Percentiles rank a stretch among this genome's conserved stretches.
phyloP scores from a whole-genome alignment of 2,113 vertebrate genomes.

The Zosterops lateralis region DNA sequence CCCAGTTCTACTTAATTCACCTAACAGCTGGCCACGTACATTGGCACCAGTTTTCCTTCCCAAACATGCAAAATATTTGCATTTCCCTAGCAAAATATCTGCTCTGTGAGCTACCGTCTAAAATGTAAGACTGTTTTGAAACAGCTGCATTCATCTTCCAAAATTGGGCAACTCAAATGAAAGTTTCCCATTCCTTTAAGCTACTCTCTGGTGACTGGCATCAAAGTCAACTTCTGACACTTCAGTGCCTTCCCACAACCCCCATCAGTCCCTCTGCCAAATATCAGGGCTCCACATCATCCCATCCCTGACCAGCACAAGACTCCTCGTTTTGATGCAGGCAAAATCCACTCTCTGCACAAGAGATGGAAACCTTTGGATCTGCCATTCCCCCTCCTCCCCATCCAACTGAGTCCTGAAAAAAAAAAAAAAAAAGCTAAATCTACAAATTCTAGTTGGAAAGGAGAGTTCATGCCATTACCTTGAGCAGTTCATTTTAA shows the following conservation, averaged over 20 bases:
- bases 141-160: neutral
- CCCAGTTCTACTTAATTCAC: neutral
- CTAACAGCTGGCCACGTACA: neutral
- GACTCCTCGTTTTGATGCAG: accelerated
- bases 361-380: neutral
- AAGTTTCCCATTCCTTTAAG: neutral
- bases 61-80: neutral
- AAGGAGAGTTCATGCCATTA: neutral
- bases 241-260: neutral
- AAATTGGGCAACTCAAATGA: neutral
- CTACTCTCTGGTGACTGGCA: neutral
- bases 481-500: neutral
- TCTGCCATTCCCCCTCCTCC: neutral
- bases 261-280: neutral
- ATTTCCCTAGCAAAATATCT: neutral
- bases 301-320: neutral
- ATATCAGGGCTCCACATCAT: neutral
- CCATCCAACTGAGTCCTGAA: accelerated
- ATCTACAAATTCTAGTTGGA: neutral
- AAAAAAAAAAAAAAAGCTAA: neutral
- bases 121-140: accelerated
- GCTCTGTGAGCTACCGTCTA: neutral
- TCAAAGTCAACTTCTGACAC: neutral
- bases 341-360: neutral
- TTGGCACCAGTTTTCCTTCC: neutral